phyloP scores from a whole-genome alignment of 1,140 invertebrate species.

The Orius insidiosus region DNA sequence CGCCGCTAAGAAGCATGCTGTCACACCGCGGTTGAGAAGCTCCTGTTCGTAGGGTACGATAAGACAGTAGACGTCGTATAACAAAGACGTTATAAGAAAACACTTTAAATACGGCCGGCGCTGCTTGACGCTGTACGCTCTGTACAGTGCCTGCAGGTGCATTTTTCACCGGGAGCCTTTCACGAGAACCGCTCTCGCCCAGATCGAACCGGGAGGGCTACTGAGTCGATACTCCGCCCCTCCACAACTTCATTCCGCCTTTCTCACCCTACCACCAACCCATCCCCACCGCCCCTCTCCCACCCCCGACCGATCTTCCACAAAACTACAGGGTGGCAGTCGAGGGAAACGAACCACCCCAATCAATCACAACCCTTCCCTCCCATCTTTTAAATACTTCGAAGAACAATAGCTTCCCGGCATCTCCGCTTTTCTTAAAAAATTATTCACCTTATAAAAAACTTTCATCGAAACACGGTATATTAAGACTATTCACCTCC shows the following conservation, averaged over 20 bases:
- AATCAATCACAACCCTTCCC: conserved; percentile 11
- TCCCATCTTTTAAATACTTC: too few species aligned
- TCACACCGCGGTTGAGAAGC: conserved; percentile 25
- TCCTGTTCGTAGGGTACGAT: conserved; percentile 36
- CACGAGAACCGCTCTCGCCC: conserved; percentile 13
- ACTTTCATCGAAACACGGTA: too few species aligned
- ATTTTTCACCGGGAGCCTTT: conserved; percentile 7
- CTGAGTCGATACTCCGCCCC: conserved; percentile 14
- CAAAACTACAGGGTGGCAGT: not conserved
- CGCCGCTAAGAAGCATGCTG: conserved; percentile 32
- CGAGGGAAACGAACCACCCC: conserved; percentile 15
- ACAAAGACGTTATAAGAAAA: conserved; percentile 45
- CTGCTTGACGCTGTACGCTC: conserved; percentile 54
- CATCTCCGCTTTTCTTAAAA: too few species aligned
- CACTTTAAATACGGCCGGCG: conserved; percentile 57
- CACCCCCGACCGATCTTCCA: not conserved
- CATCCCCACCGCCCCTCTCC: not conserved
- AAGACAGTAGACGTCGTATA: conserved; percentile 47
- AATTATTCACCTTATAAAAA: too few species aligned
- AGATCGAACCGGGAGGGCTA: conserved; percentile 17
- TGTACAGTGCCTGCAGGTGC: conserved; percentile 34
- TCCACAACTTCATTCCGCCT: conserved; percentile 10
- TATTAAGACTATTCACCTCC: too few species aligned
- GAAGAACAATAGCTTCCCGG: too few species aligned
- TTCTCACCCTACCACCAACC: conserved; percentile 2